Base-by-base conservation (phyloP, 2,888 invertebrate genomes). In the Sminthurides aquaticus region DNA sequence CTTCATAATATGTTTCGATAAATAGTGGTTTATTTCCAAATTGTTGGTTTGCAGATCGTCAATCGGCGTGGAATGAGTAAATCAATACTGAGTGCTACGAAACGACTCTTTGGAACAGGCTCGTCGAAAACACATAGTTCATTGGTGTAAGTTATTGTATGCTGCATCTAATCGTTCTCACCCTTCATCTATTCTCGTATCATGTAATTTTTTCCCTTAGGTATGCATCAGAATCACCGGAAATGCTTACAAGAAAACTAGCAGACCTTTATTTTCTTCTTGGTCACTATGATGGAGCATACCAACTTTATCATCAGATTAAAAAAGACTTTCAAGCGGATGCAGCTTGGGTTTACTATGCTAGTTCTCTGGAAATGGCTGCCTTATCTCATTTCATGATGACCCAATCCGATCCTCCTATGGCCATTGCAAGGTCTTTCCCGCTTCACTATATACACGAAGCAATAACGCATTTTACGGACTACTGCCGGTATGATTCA, bases 241-340 rank as follows among this genome's bases (percentile, higher is more conserved):
- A 99, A 81, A 81, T 98, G 69, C 96, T 98, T 79, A 84, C 93
- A 58, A 84, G 99, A 67, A 87, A 95, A 65, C 80, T 98, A 52
- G 98, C 92, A 0, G 99, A 99, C 80, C 82, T 99, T 5, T 93
- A 94, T 80, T 97, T 99, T 79, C 87, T 98, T 85, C 94, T 97
- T 79, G 91, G 94, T 2, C 88, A 94, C 77, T 96, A 96, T 81
- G 87, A 88, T 71, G 83, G 91, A 72, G 94, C 97, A 5, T 96
- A 91, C 80, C 90, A 92, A 78, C 86, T 91, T 0, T 99, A 97
- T 80, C 95, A 98, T 79, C 87, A 90, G 52, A 92, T 95, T n/a
- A 98, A 98, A 80, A 85, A 95, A 61, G 99, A 99, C 79, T 98
- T 98, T 79, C 91, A 90, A 77, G 90, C 90, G 1, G 98, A 99